Percentiles rank a stretch among this genome's conserved stretches.
phyloP scores from a whole-genome alignment of 2,113 vertebrate species.

The Erythrocercus mccallii region DNA sequence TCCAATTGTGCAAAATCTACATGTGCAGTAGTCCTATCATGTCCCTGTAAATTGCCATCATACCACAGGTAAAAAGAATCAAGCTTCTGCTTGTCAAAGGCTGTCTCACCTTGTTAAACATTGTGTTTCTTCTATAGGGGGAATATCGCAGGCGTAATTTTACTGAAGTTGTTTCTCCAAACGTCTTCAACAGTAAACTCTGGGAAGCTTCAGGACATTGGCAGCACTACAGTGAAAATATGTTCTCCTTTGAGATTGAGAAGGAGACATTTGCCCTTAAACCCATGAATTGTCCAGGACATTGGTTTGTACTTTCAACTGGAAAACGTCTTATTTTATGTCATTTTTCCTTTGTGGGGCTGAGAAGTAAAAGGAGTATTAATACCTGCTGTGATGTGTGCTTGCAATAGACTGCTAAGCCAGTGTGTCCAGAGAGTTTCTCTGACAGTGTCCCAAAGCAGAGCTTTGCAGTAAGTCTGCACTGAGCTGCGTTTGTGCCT shows the following conservation, averaged over 20 bases:
- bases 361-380: neutral
- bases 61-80: neutral
- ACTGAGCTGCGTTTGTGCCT: neutral
- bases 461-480: neutral
- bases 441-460: neutral
- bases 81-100: neutral
- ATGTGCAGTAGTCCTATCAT: neutral
- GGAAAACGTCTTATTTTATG: neutral
- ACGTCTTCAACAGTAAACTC: constrained; percentile 89
- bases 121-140: constrained; percentile 68
- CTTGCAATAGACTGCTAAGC: neutral
- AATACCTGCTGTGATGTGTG: neutral
- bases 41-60: neutral
- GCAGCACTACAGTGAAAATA: constrained; percentile 92
- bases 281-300: constrained; percentile 96
- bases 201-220: constrained; percentile 95
- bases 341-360: neutral
- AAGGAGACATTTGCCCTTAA: constrained; percentile 91
- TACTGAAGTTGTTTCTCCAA: constrained; percentile 90
- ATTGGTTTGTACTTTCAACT: constrained; percentile 79
- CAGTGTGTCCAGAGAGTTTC: neutral
- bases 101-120: neutral
- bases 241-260: constrained; percentile 92
- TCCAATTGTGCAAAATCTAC: neutral
- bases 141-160: constrained; percentile 86